Evolutionary conservation across 2,113 vertebrate species (phyloP).

Genomic region (Jaculus jaculus): DNA sequence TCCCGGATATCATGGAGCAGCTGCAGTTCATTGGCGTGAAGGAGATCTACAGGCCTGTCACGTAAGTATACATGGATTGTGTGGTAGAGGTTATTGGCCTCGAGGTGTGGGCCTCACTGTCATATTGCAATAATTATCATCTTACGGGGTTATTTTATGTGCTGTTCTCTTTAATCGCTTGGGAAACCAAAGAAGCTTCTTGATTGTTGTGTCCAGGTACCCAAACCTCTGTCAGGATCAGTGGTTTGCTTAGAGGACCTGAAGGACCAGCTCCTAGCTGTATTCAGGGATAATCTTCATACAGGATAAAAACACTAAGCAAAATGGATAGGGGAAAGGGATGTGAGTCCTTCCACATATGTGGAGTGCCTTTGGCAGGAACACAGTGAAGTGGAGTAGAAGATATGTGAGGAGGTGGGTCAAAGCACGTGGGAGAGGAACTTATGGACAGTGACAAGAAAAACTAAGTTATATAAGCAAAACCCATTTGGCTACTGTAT

Average conservation of each 20-base stretch:
- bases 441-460: background rate
- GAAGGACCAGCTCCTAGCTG: background rate
- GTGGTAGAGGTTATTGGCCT: accelerated
- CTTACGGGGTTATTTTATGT: background rate
- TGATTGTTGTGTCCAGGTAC: background rate
- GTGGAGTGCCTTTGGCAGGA: background rate
- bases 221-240: background rate
- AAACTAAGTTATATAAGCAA: background rate
- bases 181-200: background rate
- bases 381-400: background rate
- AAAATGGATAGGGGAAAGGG: background rate
- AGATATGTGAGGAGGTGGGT: background rate
- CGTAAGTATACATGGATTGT: constrained; percentile 80
- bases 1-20: constrained; percentile 91
- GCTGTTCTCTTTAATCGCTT: background rate
- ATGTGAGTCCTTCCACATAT: background rate
- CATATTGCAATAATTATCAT: background rate
- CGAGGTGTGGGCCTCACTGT: background rate
- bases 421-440: no score
- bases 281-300: background rate
- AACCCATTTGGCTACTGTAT: background rate
- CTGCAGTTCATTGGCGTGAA: constrained; percentile 93
- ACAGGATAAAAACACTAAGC: background rate
- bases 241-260: background rate
- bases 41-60: constrained; percentile 90